Evolutionary conservation across 30 jellyfish, hydroid and myxozoan species (phyloP), one percentile per base, ranked within the genome.

Genomic region (Chironex yamaguchii): DNA sequence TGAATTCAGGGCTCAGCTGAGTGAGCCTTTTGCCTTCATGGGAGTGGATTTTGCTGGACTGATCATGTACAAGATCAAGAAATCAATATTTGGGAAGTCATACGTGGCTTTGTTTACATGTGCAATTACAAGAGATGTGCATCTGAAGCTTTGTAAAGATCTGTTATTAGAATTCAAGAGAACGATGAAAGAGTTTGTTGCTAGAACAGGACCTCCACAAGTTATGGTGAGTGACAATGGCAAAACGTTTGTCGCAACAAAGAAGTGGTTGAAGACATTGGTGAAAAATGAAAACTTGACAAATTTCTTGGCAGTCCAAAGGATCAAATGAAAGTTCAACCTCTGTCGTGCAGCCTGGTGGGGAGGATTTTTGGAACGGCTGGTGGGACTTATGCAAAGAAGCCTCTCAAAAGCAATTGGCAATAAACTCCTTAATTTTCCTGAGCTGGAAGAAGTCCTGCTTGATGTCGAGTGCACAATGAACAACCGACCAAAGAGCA

Each of bases 181-280:
- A 36, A 33, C 89, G 49, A 52, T 77, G 89, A 77, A 77, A 58
- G 89, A 77, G 82, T 77, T 77, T 63, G 89, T 77, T 52, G 89
- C 89, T 29, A 52, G 82, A 77, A 77, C 69, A 54, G 67, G 89
- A 77, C 81, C 67, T 52, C 89, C 89, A 52, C 81, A 77, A 58
- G 81, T 77, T 9, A 77, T 77, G 82, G 83, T 77, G 66, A 77
- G 89, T 49, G 89, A 77, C 89, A 77, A 77, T 52, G 71, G 91
- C 73, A 80, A 74, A 63, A 80, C 91, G 72, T 86, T 76, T 30
- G 80, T 58, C 26, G 87, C 88, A 29, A 64, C 91, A 42, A 58
- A 36, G 32, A 86, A 76, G 62, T 86, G 96, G 96, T 66, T 75
- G 79, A 62, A 86, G 79, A 69, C 73, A 17, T 24, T 86, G 36